Evolutionary conservation across 2,888 invertebrate genomes (phyloP), one percentile per base, ranked within the genome.

Genomic region (Dryobotodes eremita): DNA sequence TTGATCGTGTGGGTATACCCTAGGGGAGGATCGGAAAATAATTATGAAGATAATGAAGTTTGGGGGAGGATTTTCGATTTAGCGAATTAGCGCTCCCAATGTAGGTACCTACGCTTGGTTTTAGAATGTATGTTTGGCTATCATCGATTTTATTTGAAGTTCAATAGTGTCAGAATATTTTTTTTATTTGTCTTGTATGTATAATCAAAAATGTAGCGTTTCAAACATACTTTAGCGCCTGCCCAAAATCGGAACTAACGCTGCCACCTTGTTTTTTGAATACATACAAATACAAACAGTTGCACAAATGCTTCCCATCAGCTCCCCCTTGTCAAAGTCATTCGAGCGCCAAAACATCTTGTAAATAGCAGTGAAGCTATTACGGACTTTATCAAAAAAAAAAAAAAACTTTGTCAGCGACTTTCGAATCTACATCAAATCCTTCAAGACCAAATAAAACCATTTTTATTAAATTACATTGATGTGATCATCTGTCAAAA

Each of bases 401-500:
- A 31, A 13, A 31, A 66, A 42, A 36, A 50, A 8, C 4, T 17
- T 42, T n/a, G 20, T 31, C 1, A 46, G 20, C 3, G 0, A 20
- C 57, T 2, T 65, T n/a, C 13, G 3, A 81, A 66, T 55, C 53
- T 46, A 36, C 46, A 66, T 42, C 31, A 61, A 75, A 65, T 31
- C 42, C 20, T 7, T 15, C 7, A 57, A 74, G 11, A 48, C 31
- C 11, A 31, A 68, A 82, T 61, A 57, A 76, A 69, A 57, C 13
- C 13, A 10, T 36, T 42, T 69, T 42, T 6, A 36, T 48, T 68
- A 31, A 0, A 36, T 66, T 15, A 57, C 57, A 73, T 75, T 64
- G 64, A 75, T 73, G 48, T 66, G 23, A 86, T 84, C 53, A 73
- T n/a, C 57, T 82, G 82, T 75, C 75, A 85, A 79, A 62, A 75